Percentiles rank a stretch among this genome's conserved stretches.
Conservation (phyloP, 2,888 invertebrate species). For the Chirona hameri region DNA sequence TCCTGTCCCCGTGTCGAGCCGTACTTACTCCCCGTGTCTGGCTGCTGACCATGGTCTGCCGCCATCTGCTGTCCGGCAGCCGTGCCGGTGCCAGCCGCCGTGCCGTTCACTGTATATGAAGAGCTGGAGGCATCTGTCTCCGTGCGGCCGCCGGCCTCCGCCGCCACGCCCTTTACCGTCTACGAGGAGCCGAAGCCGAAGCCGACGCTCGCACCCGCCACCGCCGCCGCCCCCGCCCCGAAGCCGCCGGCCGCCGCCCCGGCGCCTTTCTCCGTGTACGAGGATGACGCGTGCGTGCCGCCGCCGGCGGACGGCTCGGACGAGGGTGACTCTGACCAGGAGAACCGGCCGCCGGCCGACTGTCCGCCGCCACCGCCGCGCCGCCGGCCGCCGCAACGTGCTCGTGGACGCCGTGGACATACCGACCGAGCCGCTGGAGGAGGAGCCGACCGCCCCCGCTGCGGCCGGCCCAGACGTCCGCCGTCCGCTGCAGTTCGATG, state of each 20-base stretch:
- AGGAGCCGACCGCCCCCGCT: not conserved
- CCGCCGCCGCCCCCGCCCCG: not conserved
- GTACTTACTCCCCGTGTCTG: too few relatives aligned
- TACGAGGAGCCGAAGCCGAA: not conserved
- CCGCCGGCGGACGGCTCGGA: conserved; percentile 57
- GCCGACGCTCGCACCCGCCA: too few relatives aligned
- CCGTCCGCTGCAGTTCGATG: conserved; percentile 24
- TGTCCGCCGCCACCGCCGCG: conserved; percentile 29
- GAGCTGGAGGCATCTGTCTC: not conserved
- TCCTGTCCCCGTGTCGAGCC: too few relatives aligned
- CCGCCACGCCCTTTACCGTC: not conserved
- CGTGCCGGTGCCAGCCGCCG: not conserved
- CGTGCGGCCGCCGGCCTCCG: not conserved
- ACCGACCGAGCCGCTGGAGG: not conserved
- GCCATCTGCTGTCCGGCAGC: not conserved
- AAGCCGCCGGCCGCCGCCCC: not conserved
- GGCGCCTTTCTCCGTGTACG: not conserved
- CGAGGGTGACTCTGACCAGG: conserved; percentile 32
- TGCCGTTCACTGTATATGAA: not conserved
- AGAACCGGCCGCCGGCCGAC: conserved; percentile 37
- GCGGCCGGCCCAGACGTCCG: conserved; percentile 33
- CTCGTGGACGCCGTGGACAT: conserved; percentile 6
- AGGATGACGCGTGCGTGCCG: conserved; percentile 61
- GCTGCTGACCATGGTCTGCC: too few relatives aligned
- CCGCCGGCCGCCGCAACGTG: not conserved